Conservation (phyloP, 1,140 invertebrate genomes). For the Papilio xuthus region DNA sequence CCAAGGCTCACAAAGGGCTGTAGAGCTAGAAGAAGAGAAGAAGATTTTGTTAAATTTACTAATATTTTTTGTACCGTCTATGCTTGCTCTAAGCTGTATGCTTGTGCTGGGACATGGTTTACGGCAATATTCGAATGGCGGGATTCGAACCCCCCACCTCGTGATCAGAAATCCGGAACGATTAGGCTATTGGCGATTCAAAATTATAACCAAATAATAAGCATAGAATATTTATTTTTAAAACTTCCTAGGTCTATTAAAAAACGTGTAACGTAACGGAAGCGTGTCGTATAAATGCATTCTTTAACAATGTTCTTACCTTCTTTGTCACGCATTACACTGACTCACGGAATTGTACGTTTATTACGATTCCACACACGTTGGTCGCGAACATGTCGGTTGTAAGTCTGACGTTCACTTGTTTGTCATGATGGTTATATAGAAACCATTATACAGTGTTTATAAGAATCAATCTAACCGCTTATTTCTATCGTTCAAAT, state of each 20-base stretch:
- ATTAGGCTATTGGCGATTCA: too few relatives aligned
- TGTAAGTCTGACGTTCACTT: not conserved
- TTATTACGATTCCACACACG: constrained; percentile 19
- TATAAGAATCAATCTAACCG: not conserved
- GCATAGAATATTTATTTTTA: not conserved
- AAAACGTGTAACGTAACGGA: not conserved
- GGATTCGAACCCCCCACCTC: too few relatives aligned
- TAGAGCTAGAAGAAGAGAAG: too few relatives aligned
- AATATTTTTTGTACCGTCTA: too few relatives aligned
- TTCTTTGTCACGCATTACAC: constrained; percentile 25
- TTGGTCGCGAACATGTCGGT: not conserved
- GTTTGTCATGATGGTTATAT: not conserved
- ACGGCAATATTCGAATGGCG: too few relatives aligned
- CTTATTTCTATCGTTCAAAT: too few relatives aligned
- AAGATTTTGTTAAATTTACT: too few relatives aligned
- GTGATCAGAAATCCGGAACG: too few relatives aligned
- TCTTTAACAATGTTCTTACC: constrained; percentile 13
- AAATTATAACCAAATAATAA: too few relatives aligned
- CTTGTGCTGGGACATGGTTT: too few relatives aligned
- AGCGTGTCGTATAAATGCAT: constrained; percentile 13
- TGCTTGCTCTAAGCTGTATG: too few relatives aligned
- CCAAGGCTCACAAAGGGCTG: too few relatives aligned
- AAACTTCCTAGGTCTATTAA: not conserved
- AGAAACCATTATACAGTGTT: not conserved
- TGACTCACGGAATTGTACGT: not conserved